These are phyloP conservation scores for Acleris literana DNA, from an alignment of 2,888 invertebrate species.

Conservation along the genomic window DNA sequence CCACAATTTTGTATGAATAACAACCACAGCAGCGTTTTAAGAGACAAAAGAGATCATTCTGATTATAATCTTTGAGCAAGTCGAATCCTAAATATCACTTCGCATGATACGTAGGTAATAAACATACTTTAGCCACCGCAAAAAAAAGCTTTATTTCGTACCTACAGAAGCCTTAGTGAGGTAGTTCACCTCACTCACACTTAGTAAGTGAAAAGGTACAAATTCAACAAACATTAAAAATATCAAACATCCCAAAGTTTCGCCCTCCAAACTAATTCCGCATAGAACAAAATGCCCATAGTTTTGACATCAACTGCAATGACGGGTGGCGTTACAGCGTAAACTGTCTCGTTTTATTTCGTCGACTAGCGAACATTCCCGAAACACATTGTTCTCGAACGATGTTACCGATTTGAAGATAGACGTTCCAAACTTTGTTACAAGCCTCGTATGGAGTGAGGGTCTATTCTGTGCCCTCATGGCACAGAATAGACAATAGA, in stretches of 20 bases:
- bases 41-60: too few relatives aligned
- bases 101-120: too few relatives aligned
- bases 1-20: too few relatives aligned
- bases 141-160: too few relatives aligned
- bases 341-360: conserved; percentile 32
- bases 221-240: background rate
- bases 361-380: conserved; percentile 27
- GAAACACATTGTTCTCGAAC: conserved; percentile 31
- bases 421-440: conserved; percentile 33
- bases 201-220: background rate
- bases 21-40: too few relatives aligned
- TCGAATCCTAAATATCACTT: too few relatives aligned
- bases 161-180: too few relatives aligned
- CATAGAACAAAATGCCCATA: background rate
- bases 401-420: conserved; percentile 33
- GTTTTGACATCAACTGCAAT: background rate
- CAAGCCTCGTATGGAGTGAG: conserved; percentile 19
- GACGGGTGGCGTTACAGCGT: conserved; percentile 2
- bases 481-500: too few relatives aligned
- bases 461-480: conserved; percentile 16
- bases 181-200: too few relatives aligned
- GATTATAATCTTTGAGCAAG: too few relatives aligned
- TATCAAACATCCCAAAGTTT: background rate
- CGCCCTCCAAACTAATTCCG: background rate
- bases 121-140: too few relatives aligned